These are phyloP conservation scores for Dicrostonyx torquatus DNA, from an alignment of 2,797 vertebrate genomes.

Conservation along the genomic window DNA sequence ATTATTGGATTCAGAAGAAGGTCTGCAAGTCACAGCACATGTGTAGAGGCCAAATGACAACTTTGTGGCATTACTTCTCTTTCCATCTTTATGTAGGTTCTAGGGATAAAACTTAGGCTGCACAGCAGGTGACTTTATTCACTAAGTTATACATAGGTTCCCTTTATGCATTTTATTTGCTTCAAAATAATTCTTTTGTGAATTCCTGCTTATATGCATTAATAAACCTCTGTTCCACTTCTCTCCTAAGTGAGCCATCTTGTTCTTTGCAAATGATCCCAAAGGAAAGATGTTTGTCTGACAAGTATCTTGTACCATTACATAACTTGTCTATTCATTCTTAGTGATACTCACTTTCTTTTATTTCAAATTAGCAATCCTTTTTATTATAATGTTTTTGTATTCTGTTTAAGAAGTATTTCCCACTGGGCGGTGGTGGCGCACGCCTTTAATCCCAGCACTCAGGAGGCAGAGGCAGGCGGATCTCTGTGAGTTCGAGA, in stretches of 20 bases:
- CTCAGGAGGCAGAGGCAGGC: too few relatives aligned
- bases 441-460: too few relatives aligned
- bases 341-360: not conserved
- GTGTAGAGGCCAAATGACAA: not conserved
- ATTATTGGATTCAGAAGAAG: not conserved
- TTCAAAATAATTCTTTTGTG: not conserved
- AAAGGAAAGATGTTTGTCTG: not conserved
- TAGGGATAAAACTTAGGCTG: not conserved
- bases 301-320: not conserved
- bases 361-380: conserved; percentile 5
- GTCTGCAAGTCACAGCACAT: not conserved
- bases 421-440: too few relatives aligned
- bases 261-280: not conserved
- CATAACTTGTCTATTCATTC: not conserved
- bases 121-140: not conserved
- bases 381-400: conserved; percentile 3
- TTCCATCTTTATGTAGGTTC: not conserved
- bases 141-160: not conserved
- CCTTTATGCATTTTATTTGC: not conserved
- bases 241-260: not conserved
- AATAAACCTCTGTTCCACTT: conserved; percentile 2
- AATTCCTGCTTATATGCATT: not conserved
- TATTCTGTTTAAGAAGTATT: not conserved
- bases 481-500: too few relatives aligned
- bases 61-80: not conserved